Evolutionary conservation across 2,797 vertebrate species (phyloP).

Genomic region (Thaleichthys pacificus): DNA sequence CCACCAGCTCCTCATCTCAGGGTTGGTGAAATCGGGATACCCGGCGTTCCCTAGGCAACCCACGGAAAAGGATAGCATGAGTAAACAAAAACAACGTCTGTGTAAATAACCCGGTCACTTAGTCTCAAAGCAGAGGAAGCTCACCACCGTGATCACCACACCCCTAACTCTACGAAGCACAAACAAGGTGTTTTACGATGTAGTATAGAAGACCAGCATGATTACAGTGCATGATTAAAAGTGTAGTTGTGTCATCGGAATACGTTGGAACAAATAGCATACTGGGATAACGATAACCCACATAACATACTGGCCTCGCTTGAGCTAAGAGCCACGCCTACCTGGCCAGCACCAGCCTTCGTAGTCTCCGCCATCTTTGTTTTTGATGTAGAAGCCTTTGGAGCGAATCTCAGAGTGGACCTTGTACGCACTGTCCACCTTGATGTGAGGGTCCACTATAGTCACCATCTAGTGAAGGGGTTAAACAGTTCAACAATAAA

Average conservation of each 20-base stretch:
- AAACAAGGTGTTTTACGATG: too few species aligned
- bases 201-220: too few species aligned
- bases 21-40: conserved; percentile 82
- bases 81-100: neutral
- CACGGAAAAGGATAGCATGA: neutral
- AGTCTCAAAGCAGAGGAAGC: neutral
- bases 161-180: too few species aligned
- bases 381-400: conserved; percentile 73
- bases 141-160: too few species aligned
- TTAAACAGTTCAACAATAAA: too few species aligned
- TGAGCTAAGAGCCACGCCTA: conserved; percentile 33
- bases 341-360: conserved; percentile 88
- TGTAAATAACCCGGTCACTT: too few species aligned
- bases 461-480: conserved; percentile 72
- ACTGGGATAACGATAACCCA: too few species aligned
- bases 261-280: too few species aligned
- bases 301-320: too few species aligned
- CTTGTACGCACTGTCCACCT: conserved; percentile 75
- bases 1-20: conserved; percentile 78
- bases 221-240: too few species aligned
- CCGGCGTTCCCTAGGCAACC: conserved; percentile 69
- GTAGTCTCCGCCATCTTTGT: conserved; percentile 77
- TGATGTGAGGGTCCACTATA: conserved; percentile 85
- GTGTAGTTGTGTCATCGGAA: too few species aligned
- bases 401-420: conserved; percentile 73